phyloP scores from a whole-genome alignment of 2,113 vertebrate species.

The Struthidea cinerea region DNA sequence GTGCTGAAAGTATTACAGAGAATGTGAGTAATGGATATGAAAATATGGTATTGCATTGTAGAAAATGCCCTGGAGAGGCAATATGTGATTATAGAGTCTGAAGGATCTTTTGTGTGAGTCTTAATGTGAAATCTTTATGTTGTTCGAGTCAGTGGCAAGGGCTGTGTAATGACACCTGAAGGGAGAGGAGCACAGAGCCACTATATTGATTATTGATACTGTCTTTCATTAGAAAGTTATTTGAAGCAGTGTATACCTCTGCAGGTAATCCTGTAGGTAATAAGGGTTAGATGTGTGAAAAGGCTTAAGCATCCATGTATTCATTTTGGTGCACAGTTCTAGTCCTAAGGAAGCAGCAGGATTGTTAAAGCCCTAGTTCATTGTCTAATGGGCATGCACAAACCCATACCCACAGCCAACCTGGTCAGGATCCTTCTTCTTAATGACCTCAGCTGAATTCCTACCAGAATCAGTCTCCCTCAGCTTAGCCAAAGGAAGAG shows the following conservation, averaged over 20 bases:
- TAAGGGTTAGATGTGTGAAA: neutral
- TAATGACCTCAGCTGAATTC: neutral
- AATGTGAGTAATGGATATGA: conserved; percentile 48
- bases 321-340: neutral
- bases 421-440: neutral
- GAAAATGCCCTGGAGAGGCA: conserved; percentile 47
- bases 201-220: neutral
- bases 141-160: neutral
- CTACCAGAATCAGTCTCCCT: neutral
- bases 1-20: conserved; percentile 3
- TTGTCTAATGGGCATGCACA: neutral
- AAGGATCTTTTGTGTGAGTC: conserved; percentile 34
- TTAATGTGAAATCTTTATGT: conserved; percentile 43
- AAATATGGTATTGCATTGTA: conserved; percentile 38
- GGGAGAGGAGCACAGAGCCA: neutral
- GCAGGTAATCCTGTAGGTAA: neutral
- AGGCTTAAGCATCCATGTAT: neutral
- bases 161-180: neutral
- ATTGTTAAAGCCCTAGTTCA: neutral
- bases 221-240: neutral
- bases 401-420: neutral
- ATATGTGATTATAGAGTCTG: conserved; percentile 45
- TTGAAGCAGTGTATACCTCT: neutral
- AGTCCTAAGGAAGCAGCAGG: neutral
- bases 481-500: neutral